A percentile compares a stretch with the other conserved stretches of the same genome.
These are phyloP conservation scores for Luidia sarsii DNA, from an alignment of 53 echinoderm and acorn worm genomes.

Conservation along the genomic window DNA sequence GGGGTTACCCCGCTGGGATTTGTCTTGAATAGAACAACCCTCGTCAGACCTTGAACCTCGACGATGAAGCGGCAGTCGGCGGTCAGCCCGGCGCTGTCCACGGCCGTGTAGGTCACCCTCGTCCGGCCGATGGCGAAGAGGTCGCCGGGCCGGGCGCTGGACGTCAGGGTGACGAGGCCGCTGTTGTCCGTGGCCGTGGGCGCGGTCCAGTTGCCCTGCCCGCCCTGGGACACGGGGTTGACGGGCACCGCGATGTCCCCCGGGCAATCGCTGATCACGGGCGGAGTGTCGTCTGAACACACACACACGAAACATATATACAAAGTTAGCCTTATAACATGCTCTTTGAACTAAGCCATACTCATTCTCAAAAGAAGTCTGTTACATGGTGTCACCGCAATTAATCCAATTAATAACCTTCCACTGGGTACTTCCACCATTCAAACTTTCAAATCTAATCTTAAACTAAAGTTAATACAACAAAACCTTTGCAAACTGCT, in stretches of 20 bases:
- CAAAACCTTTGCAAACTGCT: no score
- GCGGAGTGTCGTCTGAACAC: conserved; percentile 62
- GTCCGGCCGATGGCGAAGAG: conserved; percentile 50
- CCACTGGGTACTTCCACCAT: no score
- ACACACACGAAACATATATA: no score
- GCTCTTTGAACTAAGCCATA: no score
- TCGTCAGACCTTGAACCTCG: conserved; percentile 51
- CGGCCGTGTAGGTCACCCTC: conserved; percentile 55
- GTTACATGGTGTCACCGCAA: no score
- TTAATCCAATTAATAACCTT: no score
- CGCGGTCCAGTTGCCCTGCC: conserved; percentile 38
- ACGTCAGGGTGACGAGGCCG: conserved; percentile 34
- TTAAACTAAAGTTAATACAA: no score
- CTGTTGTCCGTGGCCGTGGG: conserved; percentile 56
- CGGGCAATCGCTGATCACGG: conserved; percentile 60
- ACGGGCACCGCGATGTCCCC: conserved; percentile 19
- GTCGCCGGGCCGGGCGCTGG: conserved; percentile 18
- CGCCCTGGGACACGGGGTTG: not conserved
- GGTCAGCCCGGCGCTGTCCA: conserved; percentile 52
- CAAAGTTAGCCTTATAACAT: no score
- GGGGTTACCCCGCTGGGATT: no score
- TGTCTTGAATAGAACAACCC: no score
- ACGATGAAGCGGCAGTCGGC: conserved; percentile 54
- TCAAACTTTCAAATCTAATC: no score
- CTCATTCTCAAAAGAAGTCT: no score